A percentile compares a stretch with the other conserved stretches of the same genome.
Conservation (phyloP, 2,113 vertebrate species). For the Narcine bancroftii region DNA sequence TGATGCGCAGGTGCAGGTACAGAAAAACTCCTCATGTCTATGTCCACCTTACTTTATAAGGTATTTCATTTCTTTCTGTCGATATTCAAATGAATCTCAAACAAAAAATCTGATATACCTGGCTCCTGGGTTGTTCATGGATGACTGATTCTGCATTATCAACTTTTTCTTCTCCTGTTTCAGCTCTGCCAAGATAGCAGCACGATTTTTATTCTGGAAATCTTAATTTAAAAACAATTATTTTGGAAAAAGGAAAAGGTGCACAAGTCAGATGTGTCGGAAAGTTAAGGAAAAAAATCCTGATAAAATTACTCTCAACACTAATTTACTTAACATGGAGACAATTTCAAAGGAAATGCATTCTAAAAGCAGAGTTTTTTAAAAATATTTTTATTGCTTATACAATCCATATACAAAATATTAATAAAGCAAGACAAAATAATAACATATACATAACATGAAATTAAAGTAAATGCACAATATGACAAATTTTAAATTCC, state of each 20-base stretch:
- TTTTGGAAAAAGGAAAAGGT: constrained; percentile 37
- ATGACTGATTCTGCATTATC: constrained; percentile 83
- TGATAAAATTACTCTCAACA: neutral
- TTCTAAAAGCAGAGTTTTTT: neutral
- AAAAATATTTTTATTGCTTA: no score
- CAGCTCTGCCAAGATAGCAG: constrained; percentile 89
- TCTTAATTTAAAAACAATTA: constrained; percentile 53
- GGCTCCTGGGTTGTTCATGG: constrained; percentile 81
- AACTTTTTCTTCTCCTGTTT: constrained; percentile 89
- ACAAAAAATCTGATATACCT: constrained; percentile 57
- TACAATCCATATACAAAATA: no score
- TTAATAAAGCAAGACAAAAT: no score
- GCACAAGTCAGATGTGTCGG: neutral
- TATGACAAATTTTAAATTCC: no score
- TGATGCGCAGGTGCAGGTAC: no score
- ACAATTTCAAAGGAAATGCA: neutral
- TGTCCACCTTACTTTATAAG: neutral
- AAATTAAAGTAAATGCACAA: no score
- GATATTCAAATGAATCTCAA: neutral
- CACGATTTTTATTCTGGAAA: constrained; percentile 86
- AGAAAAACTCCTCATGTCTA: no score
- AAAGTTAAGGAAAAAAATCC: neutral
- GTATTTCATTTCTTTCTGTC: neutral
- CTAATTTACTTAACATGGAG: neutral
- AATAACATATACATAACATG: no score